Evolutionary conservation across 1,140 invertebrate species (phyloP).

Genomic region (Sinonovacula constricta): DNA sequence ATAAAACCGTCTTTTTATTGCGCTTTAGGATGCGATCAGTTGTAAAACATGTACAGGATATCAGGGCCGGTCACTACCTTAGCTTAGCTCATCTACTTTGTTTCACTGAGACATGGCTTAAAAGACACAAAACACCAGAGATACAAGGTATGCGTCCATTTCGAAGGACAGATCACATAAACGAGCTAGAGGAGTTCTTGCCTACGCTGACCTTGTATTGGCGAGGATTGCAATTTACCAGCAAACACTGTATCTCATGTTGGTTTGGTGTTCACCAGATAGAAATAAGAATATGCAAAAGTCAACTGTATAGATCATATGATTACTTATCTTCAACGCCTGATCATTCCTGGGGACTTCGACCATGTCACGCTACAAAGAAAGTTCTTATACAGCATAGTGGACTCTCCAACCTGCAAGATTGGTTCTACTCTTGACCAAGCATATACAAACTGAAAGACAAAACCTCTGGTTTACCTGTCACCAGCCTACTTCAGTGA

Average conservation of each 20-base stretch:
- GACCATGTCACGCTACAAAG: not conserved
- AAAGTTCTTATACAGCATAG: not conserved
- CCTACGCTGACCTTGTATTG: not conserved
- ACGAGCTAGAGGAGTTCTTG: conserved; percentile 3
- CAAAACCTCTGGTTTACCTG: too few species aligned
- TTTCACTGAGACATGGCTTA: conserved; percentile 23
- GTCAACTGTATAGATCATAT: not conserved
- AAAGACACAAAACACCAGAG: too few species aligned
- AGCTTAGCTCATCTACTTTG: not conserved
- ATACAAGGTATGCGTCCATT: not conserved
- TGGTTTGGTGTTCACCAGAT: conserved; percentile 5
- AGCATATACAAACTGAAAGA: not conserved
- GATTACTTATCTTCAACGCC: not conserved
- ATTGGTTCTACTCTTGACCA: not conserved
- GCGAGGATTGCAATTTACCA: not conserved
- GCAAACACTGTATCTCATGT: not conserved
- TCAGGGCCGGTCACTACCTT: not conserved
- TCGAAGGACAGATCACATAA: conserved; percentile 7
- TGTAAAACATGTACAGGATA: not conserved
- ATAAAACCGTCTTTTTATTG: conserved; percentile 1
- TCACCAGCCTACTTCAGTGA: too few species aligned
- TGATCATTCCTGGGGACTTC: conserved; percentile 13
- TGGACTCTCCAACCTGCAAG: conserved; percentile 6
- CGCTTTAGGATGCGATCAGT: not conserved
- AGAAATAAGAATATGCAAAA: not conserved